Base-by-base conservation (phyloP, 2,113 vertebrate genomes). In the Triplophysa siluroides region DNA sequence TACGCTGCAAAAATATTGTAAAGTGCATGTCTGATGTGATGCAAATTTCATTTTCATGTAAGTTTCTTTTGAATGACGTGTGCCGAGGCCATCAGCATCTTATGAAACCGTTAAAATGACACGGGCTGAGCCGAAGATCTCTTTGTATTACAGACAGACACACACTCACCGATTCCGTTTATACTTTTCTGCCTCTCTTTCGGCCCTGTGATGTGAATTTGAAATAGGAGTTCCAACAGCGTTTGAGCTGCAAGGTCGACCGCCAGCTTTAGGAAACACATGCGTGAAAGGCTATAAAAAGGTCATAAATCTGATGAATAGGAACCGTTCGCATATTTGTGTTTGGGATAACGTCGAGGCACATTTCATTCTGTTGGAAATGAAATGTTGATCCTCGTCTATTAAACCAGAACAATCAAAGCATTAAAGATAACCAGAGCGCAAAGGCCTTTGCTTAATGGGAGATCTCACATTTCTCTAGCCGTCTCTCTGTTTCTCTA, bases 381-480 rank as follows among this genome's bases (percentile, higher is more conserved):
- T 76, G 41, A 64, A 64, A 58, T 64, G 74, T 76, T 63, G 74
- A 65, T 54, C 45, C 26, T 77, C 52, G 33, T 11, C 47, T 11
- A 77, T 77, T 77, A 77, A 52, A 65, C 24, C 75, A 65, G 75
- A 65, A 77, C 75, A 77, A 52, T 77, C 75, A 66, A 77, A 77
- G 75, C 60, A 52, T 38, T 54, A 19, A 43, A 77, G 75, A 77
- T 77, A 77, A 77, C 61, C 75, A 65, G 26, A 65, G 75, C 62
- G 7, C 62, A 47, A 67, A 67, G 10, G 63, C 24, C 63, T 75
- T 81, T 60, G 43, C 58, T 72, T 71, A 80, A 80, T 66, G 71
- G 61, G 58, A 65, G 58, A 80, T 64, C 61, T 75, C 50, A 8
- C 43, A 64, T 45, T 65, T 24, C 43, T 54, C 62, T 65, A 18